These are phyloP conservation scores for Austrofundulus limnaeus DNA, from an alignment of 2,113 vertebrate genomes.

Conservation along the genomic window DNA sequence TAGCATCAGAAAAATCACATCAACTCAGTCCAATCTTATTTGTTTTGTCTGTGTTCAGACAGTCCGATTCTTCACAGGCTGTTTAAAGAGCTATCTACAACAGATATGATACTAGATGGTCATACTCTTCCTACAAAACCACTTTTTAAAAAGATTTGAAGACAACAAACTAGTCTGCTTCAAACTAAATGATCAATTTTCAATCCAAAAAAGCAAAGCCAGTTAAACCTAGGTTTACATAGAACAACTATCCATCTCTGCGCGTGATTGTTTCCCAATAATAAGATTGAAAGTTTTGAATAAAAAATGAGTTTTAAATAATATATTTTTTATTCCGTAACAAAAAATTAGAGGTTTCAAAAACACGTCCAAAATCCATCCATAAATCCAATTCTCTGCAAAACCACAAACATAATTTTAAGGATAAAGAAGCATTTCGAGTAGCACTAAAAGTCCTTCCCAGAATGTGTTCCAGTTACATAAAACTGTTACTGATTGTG, in stretches of 20 bases:
- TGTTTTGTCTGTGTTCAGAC: too few relatives aligned
- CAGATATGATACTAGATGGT: too few relatives aligned
- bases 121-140: too few relatives aligned
- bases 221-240: background rate
- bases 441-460: slow-evolving; percentile 42
- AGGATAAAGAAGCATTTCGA: slow-evolving; percentile 24
- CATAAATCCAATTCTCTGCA: slow-evolving; percentile 11
- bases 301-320: background rate
- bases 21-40: too few relatives aligned
- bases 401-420: slow-evolving; percentile 36
- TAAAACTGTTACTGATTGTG: slow-evolving; percentile 13
- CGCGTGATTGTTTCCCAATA: too few relatives aligned
- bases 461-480: slow-evolving; percentile 26
- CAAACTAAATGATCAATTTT: background rate
- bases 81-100: too few relatives aligned
- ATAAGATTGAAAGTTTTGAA: too few relatives aligned
- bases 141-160: too few relatives aligned
- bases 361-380: slow-evolving; percentile 1
- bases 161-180: background rate
- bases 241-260: too few relatives aligned
- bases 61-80: too few relatives aligned
- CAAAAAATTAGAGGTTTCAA: slow-evolving; percentile 8
- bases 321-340: background rate
- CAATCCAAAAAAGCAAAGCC: too few relatives aligned
- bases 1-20: too few relatives aligned